These are phyloP conservation scores for Chloroceryle amazona DNA, from an alignment of 2,797 vertebrate genomes.

Conservation along the genomic window DNA sequence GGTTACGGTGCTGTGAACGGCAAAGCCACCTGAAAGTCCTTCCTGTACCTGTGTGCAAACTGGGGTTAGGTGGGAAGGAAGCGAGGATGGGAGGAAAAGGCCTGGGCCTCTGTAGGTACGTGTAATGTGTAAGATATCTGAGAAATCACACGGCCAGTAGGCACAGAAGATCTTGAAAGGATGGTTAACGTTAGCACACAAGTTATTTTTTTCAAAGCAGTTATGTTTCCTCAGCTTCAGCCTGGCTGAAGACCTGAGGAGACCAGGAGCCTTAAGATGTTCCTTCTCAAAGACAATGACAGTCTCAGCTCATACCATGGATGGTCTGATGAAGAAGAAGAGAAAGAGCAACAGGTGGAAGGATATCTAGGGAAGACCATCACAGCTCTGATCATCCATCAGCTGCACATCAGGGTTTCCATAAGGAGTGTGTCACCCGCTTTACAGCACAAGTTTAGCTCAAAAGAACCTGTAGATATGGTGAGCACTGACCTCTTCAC, in stretches of 20 bases:
- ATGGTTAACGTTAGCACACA: not conserved
- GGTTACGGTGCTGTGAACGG: not conserved
- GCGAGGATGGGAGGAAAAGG: not conserved
- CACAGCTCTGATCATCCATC: not conserved
- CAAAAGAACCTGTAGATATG: not conserved
- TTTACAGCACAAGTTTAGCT: not conserved
- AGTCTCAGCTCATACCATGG: not conserved
- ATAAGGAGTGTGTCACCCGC: not conserved
- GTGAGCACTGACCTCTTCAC: not conserved
- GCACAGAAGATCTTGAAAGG: not conserved
- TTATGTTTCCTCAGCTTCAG: conserved; percentile 24
- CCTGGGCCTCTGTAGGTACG: not conserved
- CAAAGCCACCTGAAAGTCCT: not conserved
- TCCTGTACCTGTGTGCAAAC: not conserved
- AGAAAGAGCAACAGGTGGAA: conserved; percentile 22
- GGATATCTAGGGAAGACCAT: conserved; percentile 9
- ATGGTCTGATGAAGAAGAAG: not conserved
- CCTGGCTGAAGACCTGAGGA: not conserved
- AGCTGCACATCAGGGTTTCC: not conserved
- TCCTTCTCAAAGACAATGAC: not conserved
- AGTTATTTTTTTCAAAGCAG: not conserved
- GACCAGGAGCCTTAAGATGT: not conserved
- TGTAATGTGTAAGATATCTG: not conserved
- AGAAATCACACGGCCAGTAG: not conserved
- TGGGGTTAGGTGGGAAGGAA: conserved; percentile 11